Base-by-base conservation (phyloP, 1,140 invertebrate genomes). In the Meloidogyne floridensis region DNA sequence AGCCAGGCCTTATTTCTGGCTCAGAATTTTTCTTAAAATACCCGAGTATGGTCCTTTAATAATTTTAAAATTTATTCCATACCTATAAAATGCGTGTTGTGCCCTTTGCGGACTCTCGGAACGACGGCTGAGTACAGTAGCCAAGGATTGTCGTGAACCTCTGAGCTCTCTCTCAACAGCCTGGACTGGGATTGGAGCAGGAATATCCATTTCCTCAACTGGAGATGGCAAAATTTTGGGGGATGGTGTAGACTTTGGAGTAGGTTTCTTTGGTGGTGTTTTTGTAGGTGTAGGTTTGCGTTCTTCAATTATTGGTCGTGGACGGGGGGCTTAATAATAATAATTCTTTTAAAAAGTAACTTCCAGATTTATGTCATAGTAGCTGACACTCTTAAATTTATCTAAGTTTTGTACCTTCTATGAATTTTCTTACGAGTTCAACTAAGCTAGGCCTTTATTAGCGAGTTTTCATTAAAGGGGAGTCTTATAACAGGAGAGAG, bases 221-320 rank as follows among this genome's bases (percentile, higher is more conserved):
- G 87, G 88, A 13, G 88, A 90, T n/a, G 88, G 87, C 8, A 90
- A 72, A 77, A 90, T 88, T 79, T 18, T 13, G 13, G 81, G 15
- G 3, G 53, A 11, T 8, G 56, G 42, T 8, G 77, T 8, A 15
- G 72, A 0, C 10, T 47, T 20, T 54, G 53, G 43, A 74, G 53
- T 74, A 8, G 7, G 7, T 32, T 47, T 47, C 18, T 74, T 43
- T 42, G 77, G 10, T 4, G 32, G 65, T 11, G 18, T 1, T 32
- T 20, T 53, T 79, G 77, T 51, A 6, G 65, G 77, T 18, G 77
- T 54, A 3, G 65, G 20, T 42, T 65, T 79, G 18, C 43, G 18
- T 5, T 47, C 13, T 74, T 74, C 43, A 18, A 51, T 74, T 47
- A 74, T 74, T 4, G 72, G 72, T 6, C 0, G 5, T 6, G 53